Evolutionary conservation across 2,113 vertebrate species (phyloP).

Genomic region (Dryoscopus gambensis): DNA sequence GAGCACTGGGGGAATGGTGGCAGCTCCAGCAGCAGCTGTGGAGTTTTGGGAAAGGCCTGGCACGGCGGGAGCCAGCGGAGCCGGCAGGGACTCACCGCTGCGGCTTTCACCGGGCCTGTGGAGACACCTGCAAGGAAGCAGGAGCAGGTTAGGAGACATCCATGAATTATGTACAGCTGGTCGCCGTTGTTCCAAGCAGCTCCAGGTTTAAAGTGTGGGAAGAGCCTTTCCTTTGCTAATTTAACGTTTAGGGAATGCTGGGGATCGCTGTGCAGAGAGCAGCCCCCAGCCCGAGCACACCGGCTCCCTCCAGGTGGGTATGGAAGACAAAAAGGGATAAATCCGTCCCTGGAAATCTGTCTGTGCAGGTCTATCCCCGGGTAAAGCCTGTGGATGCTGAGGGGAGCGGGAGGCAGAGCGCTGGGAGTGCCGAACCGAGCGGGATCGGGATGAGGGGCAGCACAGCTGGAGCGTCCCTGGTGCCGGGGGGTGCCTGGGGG

Average conservation of each 20-base stretch:
- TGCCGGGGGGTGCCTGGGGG: rapidly evolving
- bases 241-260: background rate
- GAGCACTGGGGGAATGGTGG: rapidly evolving
- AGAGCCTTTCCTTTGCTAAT: background rate
- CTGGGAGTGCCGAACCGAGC: rapidly evolving
- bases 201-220: background rate
- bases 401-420: background rate
- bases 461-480: background rate
- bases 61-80: rapidly evolving
- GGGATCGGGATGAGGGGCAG: background rate
- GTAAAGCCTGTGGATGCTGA: rapidly evolving
- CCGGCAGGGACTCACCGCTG: background rate
- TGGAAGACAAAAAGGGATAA: background rate
- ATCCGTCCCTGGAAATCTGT: background rate
- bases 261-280: rapidly evolving
- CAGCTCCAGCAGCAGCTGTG: rapidly evolving
- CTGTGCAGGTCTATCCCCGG: rapidly evolving
- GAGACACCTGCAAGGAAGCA: background rate
- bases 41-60: background rate
- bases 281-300: background rate
- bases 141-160: background rate
- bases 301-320: rapidly evolving
- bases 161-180: rapidly evolving
- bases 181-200: background rate
- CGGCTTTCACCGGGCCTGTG: background rate